A percentile compares a stretch with the other conserved stretches of the same genome.
These are phyloP conservation scores for Sphyrna mokarran DNA, from an alignment of 2,113 vertebrate species.

Conservation along the genomic window DNA sequence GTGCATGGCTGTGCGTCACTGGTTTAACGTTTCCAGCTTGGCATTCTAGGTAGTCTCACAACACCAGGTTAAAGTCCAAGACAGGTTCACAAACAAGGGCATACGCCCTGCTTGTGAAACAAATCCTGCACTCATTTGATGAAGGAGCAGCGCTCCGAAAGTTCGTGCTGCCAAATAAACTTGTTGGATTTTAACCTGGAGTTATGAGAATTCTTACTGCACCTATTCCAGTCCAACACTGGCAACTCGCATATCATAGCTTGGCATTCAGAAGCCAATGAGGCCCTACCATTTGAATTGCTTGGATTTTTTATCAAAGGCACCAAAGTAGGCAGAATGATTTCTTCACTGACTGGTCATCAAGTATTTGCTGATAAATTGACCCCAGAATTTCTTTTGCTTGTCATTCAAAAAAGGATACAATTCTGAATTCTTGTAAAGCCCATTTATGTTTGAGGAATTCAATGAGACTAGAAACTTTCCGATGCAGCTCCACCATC, in stretches of 20 bases:
- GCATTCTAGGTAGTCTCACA: no score
- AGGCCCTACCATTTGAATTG: not conserved
- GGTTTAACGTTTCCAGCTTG: not conserved
- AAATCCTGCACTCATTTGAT: no score
- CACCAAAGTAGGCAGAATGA: not conserved
- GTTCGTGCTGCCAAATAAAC: no score
- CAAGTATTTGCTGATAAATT: not conserved
- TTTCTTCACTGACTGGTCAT: not conserved
- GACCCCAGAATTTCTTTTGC: not conserved
- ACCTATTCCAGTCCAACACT: no score
- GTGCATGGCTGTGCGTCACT: not conserved
- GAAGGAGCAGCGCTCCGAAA: no score
- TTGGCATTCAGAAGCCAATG: not conserved
- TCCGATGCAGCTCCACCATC: constrained; percentile 94
- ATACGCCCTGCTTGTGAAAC: no score
- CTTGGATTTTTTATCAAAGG: not conserved
- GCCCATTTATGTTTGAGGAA: constrained; percentile 97
- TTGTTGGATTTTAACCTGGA: no score
- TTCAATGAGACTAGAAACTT: constrained; percentile 94
- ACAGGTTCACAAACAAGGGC: no score
- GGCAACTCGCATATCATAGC: no score
- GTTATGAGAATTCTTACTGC: no score
- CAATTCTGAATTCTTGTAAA: constrained; percentile 82
- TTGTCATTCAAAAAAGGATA: constrained; percentile 69
- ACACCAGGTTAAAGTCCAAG: no score